Conservation (phyloP, 2,888 invertebrate genomes). For the Luperina testacea region DNA sequence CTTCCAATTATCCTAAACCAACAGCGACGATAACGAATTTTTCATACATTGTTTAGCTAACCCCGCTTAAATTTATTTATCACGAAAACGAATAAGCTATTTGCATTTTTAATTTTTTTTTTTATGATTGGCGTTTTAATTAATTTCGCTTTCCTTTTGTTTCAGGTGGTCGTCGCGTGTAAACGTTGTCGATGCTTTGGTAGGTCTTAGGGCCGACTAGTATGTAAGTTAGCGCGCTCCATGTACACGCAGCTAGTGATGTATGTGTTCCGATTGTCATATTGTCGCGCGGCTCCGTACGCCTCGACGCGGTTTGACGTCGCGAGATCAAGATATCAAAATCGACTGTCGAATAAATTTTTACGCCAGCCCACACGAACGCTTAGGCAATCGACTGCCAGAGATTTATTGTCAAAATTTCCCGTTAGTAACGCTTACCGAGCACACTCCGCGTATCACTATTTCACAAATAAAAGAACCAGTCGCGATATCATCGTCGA, state of each 20-base stretch:
- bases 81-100: slow-evolving; percentile 66
- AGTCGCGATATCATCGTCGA: slow-evolving; percentile 89
- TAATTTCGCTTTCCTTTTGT: slow-evolving; percentile 91
- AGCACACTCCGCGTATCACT: slow-evolving; percentile 90
- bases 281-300: slow-evolving; percentile 72
- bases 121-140: slow-evolving; percentile 88
- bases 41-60: slow-evolving; percentile 60
- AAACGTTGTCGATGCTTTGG: slow-evolving; percentile 82
- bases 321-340: slow-evolving; percentile 88
- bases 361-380: slow-evolving; percentile 87
- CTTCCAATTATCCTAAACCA: slow-evolving; percentile 67
- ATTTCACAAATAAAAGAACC: slow-evolving; percentile 90
- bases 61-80: slow-evolving; percentile 65
- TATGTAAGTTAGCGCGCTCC: slow-evolving; percentile 76
- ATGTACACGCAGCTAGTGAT: slow-evolving; percentile 59
- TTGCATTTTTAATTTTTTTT: slow-evolving; percentile 73
- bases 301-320: slow-evolving; percentile 76
- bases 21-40: slow-evolving; percentile 60
- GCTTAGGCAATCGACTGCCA: slow-evolving; percentile 89
- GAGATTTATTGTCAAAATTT: slow-evolving; percentile 90
- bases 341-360: slow-evolving; percentile 86
- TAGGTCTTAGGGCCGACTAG: slow-evolving; percentile 78
- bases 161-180: slow-evolving; percentile 88
- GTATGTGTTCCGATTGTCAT: slow-evolving; percentile 66
- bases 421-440: slow-evolving; percentile 90